These are phyloP conservation scores for Sitta carolinensis DNA, from an alignment of 2,797 vertebrate genomes.

Conservation along the genomic window DNA sequence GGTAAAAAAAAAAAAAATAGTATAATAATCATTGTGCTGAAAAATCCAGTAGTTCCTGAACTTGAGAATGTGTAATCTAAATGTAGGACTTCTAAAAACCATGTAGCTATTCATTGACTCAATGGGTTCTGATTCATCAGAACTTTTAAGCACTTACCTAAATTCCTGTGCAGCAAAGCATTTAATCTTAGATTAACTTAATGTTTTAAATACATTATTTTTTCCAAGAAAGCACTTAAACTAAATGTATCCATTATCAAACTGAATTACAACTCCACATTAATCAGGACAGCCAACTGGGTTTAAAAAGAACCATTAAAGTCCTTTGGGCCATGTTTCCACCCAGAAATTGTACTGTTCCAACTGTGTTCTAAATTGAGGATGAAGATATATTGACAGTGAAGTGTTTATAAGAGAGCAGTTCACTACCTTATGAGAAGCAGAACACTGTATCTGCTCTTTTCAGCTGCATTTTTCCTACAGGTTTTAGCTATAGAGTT, in stretches of 20 bases:
- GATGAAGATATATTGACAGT: neutral
- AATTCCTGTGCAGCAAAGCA: constrained; percentile 6
- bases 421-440: neutral
- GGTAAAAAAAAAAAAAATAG: neutral
- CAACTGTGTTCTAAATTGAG: neutral
- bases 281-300: neutral
- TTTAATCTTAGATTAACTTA: neutral
- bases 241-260: neutral
- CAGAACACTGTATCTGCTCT: neutral
- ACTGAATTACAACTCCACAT: neutral
- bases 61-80: neutral
- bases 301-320: neutral
- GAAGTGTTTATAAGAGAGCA: neutral
- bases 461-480: neutral
- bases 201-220: neutral
- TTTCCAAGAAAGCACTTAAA: neutral
- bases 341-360: neutral
- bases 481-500: neutral
- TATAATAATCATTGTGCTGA: neutral
- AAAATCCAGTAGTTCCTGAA: neutral
- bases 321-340: neutral
- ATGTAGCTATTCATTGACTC: neutral
- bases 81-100: neutral
- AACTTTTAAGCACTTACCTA: neutral
- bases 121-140: neutral